These are phyloP conservation scores for Thinocorus orbignyianus DNA, from an alignment of 2,113 vertebrate genomes.

Conservation along the genomic window DNA sequence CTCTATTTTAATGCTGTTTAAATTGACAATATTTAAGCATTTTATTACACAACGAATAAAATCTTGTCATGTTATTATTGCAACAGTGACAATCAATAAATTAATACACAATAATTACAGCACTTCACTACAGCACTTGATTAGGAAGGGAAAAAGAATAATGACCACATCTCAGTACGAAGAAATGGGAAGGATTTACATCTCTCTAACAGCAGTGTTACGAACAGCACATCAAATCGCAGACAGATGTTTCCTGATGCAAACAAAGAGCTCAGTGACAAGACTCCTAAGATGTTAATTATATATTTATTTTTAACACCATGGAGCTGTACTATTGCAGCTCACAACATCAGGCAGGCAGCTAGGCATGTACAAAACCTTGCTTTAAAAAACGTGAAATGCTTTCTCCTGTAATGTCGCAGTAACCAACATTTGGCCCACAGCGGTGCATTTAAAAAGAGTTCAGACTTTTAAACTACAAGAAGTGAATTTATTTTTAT, in stretches of 20 bases:
- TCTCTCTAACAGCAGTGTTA: slow-evolving; percentile 31
- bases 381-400: neutral
- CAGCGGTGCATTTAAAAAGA: accelerated
- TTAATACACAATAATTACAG: slow-evolving; percentile 1
- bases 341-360: neutral
- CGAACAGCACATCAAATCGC: slow-evolving; percentile 49
- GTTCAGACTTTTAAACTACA: neutral
- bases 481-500: neutral
- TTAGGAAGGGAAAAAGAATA: neutral
- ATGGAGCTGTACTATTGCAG: neutral
- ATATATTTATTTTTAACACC: neutral
- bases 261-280: slow-evolving; percentile 52
- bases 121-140: neutral
- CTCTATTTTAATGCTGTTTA: neutral
- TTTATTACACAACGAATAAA: neutral
- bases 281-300: neutral
- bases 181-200: slow-evolving; percentile 32
- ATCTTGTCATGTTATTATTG: neutral
- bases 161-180: neutral
- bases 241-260: slow-evolving; percentile 63
- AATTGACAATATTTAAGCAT: slow-evolving; percentile 1
- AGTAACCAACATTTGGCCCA: accelerated
- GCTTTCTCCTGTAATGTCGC: neutral
- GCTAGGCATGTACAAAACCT: neutral
- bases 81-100: neutral